Conservation (phyloP, 2,113 vertebrate species). For the Brachypodius melanocephalos region DNA sequence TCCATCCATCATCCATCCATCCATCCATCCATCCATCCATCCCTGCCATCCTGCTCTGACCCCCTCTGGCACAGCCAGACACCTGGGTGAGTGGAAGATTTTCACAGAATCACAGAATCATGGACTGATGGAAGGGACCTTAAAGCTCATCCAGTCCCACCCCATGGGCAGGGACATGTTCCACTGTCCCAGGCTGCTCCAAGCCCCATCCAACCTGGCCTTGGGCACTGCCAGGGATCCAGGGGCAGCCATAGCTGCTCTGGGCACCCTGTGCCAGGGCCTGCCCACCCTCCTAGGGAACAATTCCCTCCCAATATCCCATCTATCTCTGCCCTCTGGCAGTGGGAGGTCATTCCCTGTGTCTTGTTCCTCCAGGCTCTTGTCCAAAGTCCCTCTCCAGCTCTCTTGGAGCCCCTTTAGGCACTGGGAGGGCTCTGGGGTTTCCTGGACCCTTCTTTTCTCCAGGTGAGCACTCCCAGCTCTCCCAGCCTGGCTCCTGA, state of each 20-base stretch:
- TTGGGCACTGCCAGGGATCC: neutral
- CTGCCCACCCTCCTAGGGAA: rapidly evolving
- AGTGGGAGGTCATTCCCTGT: neutral
- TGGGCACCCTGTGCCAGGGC: neutral
- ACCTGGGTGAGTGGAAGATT: neutral
- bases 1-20: too few relatives aligned
- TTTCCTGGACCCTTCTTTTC: neutral
- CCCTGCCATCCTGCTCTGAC: neutral
- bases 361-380: neutral
- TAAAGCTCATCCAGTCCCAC: neutral
- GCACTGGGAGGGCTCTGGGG: neutral
- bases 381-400: neutral
- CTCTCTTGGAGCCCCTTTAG: neutral
- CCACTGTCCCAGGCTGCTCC: neutral
- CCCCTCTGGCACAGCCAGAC: neutral
- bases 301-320: neutral
- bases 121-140: neutral
- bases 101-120: neutral
- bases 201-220: neutral
- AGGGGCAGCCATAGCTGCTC: neutral
- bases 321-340: rapidly evolving
- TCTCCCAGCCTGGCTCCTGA: neutral
- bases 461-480: neutral
- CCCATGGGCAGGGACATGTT: neutral
- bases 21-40: neutral